A percentile compares a stretch with the other conserved stretches of the same genome.
These are phyloP conservation scores for Pachyramphus minor DNA, from an alignment of 2,113 vertebrate genomes.

Conservation along the genomic window DNA sequence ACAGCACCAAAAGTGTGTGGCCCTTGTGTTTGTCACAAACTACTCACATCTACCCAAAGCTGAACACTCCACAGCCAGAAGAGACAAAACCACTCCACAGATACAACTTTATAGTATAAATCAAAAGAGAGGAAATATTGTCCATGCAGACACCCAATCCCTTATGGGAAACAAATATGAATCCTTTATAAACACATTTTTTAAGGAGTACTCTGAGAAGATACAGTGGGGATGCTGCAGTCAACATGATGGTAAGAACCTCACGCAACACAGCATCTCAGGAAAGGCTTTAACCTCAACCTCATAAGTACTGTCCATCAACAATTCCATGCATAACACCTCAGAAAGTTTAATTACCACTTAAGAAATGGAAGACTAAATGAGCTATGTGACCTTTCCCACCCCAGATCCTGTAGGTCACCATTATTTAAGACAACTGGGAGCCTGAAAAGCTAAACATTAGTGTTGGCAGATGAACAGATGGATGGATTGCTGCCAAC, in stretches of 20 bases:
- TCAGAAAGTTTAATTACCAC: constrained; percentile 47
- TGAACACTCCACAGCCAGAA: background rate
- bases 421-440: constrained; percentile 63
- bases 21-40: background rate
- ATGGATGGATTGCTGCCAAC: constrained; percentile 59
- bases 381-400: constrained; percentile 52
- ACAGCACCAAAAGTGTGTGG: background rate
- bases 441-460: constrained; percentile 52
- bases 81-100: background rate
- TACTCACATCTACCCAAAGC: background rate
- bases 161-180: background rate
- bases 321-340: background rate
- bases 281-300: background rate
- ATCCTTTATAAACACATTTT: background rate
- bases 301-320: background rate
- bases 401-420: constrained; percentile 57
- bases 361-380: constrained; percentile 48
- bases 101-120: background rate
- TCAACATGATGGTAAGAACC: background rate
- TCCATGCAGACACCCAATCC: background rate
- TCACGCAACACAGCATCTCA: background rate
- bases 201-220: background rate
- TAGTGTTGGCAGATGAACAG: constrained; percentile 60
- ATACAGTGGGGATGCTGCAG: background rate
- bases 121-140: background rate